A percentile compares a stretch with the other conserved stretches of the same genome.
Evolutionary conservation across 1,140 invertebrate genomes (phyloP).

Genomic region (Pentalonia nigronervosa): DNA sequence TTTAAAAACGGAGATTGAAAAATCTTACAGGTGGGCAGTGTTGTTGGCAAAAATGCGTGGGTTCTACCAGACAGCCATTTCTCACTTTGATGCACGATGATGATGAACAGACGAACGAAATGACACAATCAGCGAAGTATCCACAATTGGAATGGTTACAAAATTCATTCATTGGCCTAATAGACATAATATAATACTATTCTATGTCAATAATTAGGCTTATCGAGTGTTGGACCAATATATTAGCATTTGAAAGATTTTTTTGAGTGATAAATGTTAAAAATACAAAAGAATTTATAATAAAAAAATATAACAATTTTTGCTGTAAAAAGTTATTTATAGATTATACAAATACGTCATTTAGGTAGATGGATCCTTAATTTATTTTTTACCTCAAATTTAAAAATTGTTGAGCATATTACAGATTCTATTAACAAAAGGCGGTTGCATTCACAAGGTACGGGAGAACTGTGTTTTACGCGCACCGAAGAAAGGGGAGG

Average conservation of each 20-base stretch:
- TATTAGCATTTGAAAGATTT: not conserved
- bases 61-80: not conserved
- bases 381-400: not conserved
- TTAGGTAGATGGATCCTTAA: not conserved
- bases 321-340: not conserved
- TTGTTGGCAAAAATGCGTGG: not conserved
- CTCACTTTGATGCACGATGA: not conserved
- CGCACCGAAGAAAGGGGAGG: too few species aligned
- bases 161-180: too few species aligned
- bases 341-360: not conserved
- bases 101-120: not conserved
- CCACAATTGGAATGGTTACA: too few species aligned
- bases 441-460: not conserved
- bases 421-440: not conserved
- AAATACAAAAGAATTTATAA: not conserved
- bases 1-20: not conserved
- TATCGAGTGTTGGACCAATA: not conserved
- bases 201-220: not conserved
- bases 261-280: not conserved
- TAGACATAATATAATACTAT: not conserved
- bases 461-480: not conserved
- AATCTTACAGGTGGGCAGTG: too few species aligned
- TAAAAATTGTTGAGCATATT: not conserved
- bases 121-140: not conserved
- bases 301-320: not conserved